These are phyloP conservation scores for Triops cancriformis DNA, from an alignment of 1,140 invertebrate species.

Conservation along the genomic window DNA sequence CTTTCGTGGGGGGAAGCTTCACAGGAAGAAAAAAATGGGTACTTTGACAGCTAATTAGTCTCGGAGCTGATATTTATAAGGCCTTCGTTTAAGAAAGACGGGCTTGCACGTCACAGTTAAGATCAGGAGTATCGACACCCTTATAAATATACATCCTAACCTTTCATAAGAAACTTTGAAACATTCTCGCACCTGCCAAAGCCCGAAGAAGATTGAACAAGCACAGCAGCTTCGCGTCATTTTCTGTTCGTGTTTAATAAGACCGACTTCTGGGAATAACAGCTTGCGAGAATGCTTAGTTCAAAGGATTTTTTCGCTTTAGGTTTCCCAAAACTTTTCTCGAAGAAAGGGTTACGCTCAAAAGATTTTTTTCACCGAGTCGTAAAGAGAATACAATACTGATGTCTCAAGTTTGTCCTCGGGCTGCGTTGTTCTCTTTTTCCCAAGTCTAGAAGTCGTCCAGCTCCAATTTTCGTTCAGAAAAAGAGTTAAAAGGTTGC, in stretches of 20 bases:
- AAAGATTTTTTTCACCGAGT: neutral
- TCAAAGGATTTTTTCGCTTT: neutral
- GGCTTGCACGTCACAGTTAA: too few relatives aligned
- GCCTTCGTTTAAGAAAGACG: too few relatives aligned
- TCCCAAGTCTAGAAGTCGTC: neutral
- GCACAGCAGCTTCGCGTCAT: neutral
- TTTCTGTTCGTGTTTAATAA: neutral
- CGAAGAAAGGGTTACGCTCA: neutral
- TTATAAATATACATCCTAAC: too few relatives aligned
- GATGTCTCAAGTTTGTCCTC: neutral
- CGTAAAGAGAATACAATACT: neutral
- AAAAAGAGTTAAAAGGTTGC: neutral
- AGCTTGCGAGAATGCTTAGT: neutral
- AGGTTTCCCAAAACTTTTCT: neutral
- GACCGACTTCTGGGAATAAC: neutral
- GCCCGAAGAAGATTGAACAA: too few relatives aligned
- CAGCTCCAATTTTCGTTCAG: neutral
- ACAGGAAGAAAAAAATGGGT: neutral
- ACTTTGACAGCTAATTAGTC: conserved; percentile 6
- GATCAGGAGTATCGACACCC: too few relatives aligned
- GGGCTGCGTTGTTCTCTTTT: neutral
- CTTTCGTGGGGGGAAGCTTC: neutral
- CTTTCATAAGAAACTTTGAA: too few relatives aligned
- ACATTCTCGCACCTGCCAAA: too few relatives aligned
- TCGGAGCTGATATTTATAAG: neutral